phyloP scores from a whole-genome alignment of 2,888 invertebrate species.

The Clanis bilineata region DNA sequence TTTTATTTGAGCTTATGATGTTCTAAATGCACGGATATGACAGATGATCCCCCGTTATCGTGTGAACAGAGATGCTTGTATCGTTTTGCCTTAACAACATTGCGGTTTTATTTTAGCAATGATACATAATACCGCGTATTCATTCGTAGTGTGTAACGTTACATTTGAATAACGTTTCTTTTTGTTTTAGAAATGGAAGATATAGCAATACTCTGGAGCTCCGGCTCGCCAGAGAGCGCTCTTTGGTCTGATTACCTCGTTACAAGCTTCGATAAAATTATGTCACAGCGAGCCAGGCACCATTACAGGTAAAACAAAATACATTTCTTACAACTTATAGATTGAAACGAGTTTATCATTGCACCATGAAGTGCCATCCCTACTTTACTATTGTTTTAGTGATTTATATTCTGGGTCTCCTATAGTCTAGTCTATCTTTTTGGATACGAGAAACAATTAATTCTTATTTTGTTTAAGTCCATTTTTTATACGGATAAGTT shows the following conservation, averaged over 20 bases:
- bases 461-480: no score
- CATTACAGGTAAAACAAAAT: slow-evolving; percentile 85
- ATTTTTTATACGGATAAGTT: no score
- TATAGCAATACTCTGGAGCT: slow-evolving; percentile 90
- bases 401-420: neutral
- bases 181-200: slow-evolving; percentile 87
- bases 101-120: neutral
- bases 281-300: slow-evolving; percentile 89
- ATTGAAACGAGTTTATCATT: neutral
- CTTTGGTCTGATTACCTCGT: slow-evolving; percentile 92
- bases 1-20: slow-evolving; percentile 32
- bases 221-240: slow-evolving; percentile 89
- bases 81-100: neutral
- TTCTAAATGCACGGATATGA: slow-evolving; percentile 10
- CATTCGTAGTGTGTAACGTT: neutral
- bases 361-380: neutral
- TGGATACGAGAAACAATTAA: no score
- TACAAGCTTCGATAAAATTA: slow-evolving; percentile 92
- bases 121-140: neutral
- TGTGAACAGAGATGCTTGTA: slow-evolving; percentile 1
- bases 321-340: neutral
- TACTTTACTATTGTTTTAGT: neutral
- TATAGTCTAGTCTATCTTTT: neutral
- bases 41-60: slow-evolving; percentile 12
- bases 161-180: neutral